Base-by-base conservation (phyloP, 1,140 invertebrate species). In the Belonocnema kinseyi region DNA sequence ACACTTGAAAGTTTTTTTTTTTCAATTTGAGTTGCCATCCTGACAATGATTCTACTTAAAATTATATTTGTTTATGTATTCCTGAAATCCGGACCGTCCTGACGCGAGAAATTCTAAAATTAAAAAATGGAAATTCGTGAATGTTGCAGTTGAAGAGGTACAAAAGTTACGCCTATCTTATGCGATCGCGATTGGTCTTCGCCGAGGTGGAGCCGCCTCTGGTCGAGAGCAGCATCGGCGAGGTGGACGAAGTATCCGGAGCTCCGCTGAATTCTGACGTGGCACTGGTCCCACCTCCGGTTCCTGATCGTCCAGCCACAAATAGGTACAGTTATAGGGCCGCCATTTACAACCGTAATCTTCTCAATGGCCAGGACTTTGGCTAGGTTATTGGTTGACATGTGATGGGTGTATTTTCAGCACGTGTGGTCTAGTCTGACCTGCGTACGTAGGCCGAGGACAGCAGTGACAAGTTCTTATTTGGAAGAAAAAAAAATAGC, bases 241-340 rank as follows among this genome's bases (percentile, higher is more conserved):
- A 96, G 85, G 94, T 96, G 77, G 95, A 95, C 66, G 95, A 95
- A 82, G 91, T 94, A 72, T 91, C 89, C 21, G 90, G 90, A 56
- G 88, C 88, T 17, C 78, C 90, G 26, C 80, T 91, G 75, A 88
- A 92, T 70, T 87, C 89, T 14, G 89, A 90, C 79, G 83, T 87
- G 51, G 88, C 86, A 72, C 76, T 91, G 74, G 85, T 92, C 78
- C 89, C 91, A 81, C 91, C 91, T 71, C 91, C 90, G 11, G 90
- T 92, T 79, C 92, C 92, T 11, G 92, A 93, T 79, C 88, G 92
- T 82, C 86, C 92, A 86, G 85, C 91, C 17, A 93, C 94, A 88
- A 96, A 96, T 94, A 96, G 95, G 95, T 96, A 96, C 92, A 96
- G 95, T 95, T 96, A 96, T 92, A 93, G 94, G 87, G 93, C 94